Evolutionary conservation across 2,797 vertebrate species (phyloP).

Genomic region (Enteromius mattozi): DNA sequence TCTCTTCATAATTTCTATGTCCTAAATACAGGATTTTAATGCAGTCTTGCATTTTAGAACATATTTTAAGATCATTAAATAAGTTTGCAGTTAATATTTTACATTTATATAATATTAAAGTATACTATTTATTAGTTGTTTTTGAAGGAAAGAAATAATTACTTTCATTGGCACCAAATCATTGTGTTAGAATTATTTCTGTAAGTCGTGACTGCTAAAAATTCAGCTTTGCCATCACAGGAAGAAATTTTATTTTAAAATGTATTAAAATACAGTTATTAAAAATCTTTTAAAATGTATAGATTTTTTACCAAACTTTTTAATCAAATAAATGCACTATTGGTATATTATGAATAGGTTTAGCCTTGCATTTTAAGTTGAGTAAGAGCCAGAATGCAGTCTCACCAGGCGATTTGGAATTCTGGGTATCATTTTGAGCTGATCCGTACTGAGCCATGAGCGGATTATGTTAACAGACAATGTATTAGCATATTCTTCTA

Average conservation of each 20-base stretch:
- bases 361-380: background rate
- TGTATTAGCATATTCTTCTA: conserved; percentile 1
- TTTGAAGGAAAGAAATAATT: background rate
- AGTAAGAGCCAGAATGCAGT: background rate
- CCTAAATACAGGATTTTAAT: background rate
- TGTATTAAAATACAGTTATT: background rate
- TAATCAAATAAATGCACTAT: too few species aligned
- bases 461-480: conserved; percentile 25
- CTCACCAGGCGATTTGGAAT: background rate
- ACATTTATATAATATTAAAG: background rate
- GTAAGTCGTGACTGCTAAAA: background rate
- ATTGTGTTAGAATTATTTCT: background rate
- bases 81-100: background rate
- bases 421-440: background rate
- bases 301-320: too few species aligned
- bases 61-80: background rate
- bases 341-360: too few species aligned
- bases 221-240: background rate
- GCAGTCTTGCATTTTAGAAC: background rate
- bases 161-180: background rate
- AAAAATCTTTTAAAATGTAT: background rate
- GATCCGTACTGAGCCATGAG: conserved; percentile 2
- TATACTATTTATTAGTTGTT: background rate
- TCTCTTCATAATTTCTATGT: background rate
- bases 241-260: background rate